Conservation (phyloP, 2,113 vertebrate species). For the Tychaedon coryphoeus region DNA sequence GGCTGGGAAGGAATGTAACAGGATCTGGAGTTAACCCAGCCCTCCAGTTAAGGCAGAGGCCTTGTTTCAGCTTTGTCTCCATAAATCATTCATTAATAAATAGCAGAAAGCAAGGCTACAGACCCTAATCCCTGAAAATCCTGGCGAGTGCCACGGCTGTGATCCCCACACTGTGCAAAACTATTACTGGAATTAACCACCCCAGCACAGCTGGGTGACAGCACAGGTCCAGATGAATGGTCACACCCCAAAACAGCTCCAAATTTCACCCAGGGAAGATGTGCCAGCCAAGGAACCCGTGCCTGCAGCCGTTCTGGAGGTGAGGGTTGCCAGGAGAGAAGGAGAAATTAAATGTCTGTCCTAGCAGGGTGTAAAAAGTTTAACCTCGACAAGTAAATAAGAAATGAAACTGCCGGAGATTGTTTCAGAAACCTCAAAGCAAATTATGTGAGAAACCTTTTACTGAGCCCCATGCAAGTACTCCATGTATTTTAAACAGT, state of each 20-base stretch:
- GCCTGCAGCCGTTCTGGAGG: neutral
- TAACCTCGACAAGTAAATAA: neutral
- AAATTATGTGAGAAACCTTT: neutral
- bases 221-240: accelerated
- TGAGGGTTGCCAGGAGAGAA: neutral
- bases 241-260: neutral
- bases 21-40: neutral
- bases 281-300: no score
- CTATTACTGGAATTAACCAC: neutral
- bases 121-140: neutral
- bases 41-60: neutral
- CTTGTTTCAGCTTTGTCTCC: neutral
- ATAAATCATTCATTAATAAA: neutral
- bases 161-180: neutral
- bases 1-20: neutral
- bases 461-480: neutral
- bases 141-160: neutral
- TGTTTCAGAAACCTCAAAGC: neutral
- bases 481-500: neutral
- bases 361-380: neutral
- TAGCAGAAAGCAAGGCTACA: neutral
- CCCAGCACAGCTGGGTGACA: neutral
- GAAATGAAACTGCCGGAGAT: neutral
- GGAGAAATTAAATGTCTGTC: neutral
- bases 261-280: neutral